Percentiles rank a stretch among this genome's conserved stretches.
These are phyloP conservation scores for Geotrupes spiniger DNA, from an alignment of 2,888 invertebrate genomes.

Conservation along the genomic window DNA sequence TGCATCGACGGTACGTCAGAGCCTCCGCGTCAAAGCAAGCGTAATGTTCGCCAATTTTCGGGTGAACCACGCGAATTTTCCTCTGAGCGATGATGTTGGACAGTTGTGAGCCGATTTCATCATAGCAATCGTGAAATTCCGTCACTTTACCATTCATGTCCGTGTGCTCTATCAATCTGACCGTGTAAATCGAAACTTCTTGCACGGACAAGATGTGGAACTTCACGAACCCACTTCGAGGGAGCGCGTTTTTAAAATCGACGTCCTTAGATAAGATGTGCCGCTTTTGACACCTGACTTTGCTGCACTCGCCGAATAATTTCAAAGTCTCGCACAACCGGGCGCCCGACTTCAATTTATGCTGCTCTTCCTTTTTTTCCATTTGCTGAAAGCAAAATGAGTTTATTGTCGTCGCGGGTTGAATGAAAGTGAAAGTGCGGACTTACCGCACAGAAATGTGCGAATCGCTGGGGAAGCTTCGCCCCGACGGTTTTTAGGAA, in stretches of 20 bases:
- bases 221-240: constrained; percentile 55
- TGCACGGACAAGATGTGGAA: constrained; percentile 58
- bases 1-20: constrained; percentile 56
- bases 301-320: constrained; percentile 63
- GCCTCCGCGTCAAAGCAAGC: constrained; percentile 49
- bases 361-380: constrained; percentile 48
- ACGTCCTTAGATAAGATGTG: constrained; percentile 57
- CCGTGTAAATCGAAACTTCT: constrained; percentile 63
- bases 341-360: constrained; percentile 49
- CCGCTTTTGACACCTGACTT: constrained; percentile 58
- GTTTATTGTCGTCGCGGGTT: constrained; percentile 19
- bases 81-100: constrained; percentile 32
- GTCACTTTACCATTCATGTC: constrained; percentile 33
- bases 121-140: constrained; percentile 29
- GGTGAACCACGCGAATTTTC: constrained; percentile 38
- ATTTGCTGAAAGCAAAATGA: constrained; percentile 35
- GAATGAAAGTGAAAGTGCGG: too few relatives aligned
- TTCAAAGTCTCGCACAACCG: constrained; percentile 62
- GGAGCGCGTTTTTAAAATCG: constrained; percentile 40
- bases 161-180: constrained; percentile 53
- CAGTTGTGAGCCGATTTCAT: constrained; percentile 33
- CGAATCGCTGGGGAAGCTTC: constrained; percentile 44
- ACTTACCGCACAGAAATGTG: constrained; percentile 36
- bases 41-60: constrained; percentile 58
- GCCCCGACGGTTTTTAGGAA: constrained; percentile 54